Conservation (phyloP, 2,888 invertebrate species). For the Campoletis raptor region DNA sequence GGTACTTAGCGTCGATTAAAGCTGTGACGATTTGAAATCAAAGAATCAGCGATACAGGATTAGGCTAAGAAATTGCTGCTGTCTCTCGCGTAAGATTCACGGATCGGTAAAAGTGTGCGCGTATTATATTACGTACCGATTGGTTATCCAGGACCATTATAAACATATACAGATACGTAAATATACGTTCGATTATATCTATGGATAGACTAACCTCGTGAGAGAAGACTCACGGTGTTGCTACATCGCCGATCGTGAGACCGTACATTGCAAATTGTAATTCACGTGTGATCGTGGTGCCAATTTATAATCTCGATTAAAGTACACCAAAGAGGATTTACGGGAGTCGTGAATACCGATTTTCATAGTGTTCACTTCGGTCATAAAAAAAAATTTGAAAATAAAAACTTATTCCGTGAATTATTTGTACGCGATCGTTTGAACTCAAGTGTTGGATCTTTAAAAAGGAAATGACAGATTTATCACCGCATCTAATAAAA, state of each 20-base stretch:
- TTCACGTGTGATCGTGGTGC: slow-evolving; percentile 67
- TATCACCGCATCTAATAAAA: background rate
- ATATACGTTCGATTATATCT: slow-evolving; percentile 8
- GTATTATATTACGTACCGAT: slow-evolving; percentile 40
- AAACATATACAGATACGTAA: slow-evolving; percentile 7
- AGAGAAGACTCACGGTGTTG: slow-evolving; percentile 56
- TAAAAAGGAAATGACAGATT: slow-evolving; percentile 24
- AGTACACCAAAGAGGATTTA: slow-evolving; percentile 48
- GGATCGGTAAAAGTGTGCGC: slow-evolving; percentile 48
- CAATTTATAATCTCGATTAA: slow-evolving; percentile 68
- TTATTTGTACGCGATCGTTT: slow-evolving; percentile 20
- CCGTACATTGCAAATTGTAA: slow-evolving; percentile 67
- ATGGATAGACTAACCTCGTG: slow-evolving; percentile 32
- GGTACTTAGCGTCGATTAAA: slow-evolving; percentile 52
- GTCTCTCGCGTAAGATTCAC: slow-evolving; percentile 48
- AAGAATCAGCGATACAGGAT: slow-evolving; percentile 42
- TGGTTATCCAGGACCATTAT: slow-evolving; percentile 31
- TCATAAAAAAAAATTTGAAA: slow-evolving; percentile 13
- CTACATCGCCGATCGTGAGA: slow-evolving; percentile 68
- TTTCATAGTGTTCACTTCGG: slow-evolving; percentile 22
- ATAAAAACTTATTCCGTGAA: slow-evolving; percentile 46
- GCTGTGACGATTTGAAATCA: slow-evolving; percentile 51
- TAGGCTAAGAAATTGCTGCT: slow-evolving; percentile 18
- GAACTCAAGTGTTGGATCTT: background rate
- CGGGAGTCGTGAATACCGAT: slow-evolving; percentile 34